phyloP scores from a whole-genome alignment of 2,888 invertebrate species.

The Icerya purchasi region DNA sequence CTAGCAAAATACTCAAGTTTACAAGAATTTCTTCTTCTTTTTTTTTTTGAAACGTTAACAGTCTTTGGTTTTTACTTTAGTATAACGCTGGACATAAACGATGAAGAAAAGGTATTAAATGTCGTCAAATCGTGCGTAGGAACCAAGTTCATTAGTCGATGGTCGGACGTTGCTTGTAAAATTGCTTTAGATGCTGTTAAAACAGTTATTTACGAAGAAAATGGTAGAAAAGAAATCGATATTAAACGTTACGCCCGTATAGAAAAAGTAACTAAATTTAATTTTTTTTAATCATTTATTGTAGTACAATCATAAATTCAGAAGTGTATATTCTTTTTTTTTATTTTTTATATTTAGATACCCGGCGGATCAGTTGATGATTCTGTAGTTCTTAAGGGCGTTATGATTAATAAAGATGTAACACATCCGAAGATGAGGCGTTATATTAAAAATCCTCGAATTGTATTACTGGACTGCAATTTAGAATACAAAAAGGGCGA shows the following conservation, averaged over 20 bases:
- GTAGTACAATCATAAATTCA: background rate
- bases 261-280: constrained; percentile 28
- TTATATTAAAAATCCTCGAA: constrained; percentile 83
- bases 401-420: constrained; percentile 97
- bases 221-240: constrained; percentile 84
- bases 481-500: constrained; percentile 99
- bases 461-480: constrained; percentile 81
- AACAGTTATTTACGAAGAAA: constrained; percentile 70
- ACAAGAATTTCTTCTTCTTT: no score
- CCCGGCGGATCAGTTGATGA: constrained; percentile 93
- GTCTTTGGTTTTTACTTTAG: constrained; percentile 31
- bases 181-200: constrained; percentile 89
- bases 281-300: background rate
- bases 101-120: constrained; percentile 60
- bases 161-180: constrained; percentile 86
- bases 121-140: constrained; percentile 85
- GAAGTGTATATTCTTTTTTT: background rate
- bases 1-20: no score
- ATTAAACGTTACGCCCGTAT: constrained; percentile 92
- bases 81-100: constrained; percentile 54
- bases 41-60: no score
- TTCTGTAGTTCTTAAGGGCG: constrained; percentile 72
- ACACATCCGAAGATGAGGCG: constrained; percentile 94
- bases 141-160: constrained; percentile 89
- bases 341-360: constrained; percentile 30